Base-by-base conservation (phyloP, 2,888 invertebrate genomes). In the Agrochola macilenta region DNA sequence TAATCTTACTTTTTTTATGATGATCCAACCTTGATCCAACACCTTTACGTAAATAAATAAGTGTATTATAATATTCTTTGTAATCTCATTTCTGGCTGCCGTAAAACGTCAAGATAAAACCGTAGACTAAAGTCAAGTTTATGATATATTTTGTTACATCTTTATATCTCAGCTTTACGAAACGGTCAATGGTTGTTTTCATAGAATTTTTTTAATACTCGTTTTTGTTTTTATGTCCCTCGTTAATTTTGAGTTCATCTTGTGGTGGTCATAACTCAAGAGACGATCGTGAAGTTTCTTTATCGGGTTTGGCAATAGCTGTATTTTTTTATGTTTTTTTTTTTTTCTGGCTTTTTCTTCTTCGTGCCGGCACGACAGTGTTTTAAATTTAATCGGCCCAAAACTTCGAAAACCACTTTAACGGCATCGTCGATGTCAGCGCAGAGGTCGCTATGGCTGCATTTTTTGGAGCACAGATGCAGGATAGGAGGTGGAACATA, bases 21-120 rank as follows among this genome's bases (percentile, higher is more conserved):
- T 49, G 49, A 17, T 49, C 49, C 49, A 58, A 60, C 26, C 69
- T 63, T 70, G n/a, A 69, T 74, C 64, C n/a, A 35, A 74, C 71
- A 74, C 78, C 76, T 85, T 81, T 70, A 20, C 20, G 7, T 81
- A 69, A 71, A 82, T 86, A 87, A 82, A 82, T 81, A 84, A 79
- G 76, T 77, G 69, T 86, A 79, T 77, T 84, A 79, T 74, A 86
- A 78, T 81, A 78, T 79, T 82, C 60, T 39, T 54, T 54, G 72
- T 87, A 87, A 87, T 88, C 88, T 80, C 64, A 69, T 86, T 84
- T 86, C 74, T 77, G 60, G 69, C 60, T 70, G 63, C 49, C 74
- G 66, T 87, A 86, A 87, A 87, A 72, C 73, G 63, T 79, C 68
- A 76, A 84, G 86, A 87, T 86, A 81, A 86, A 77, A 79, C 30